phyloP scores from a whole-genome alignment of 2,888 invertebrate genomes.

The Teleiodes luculella region DNA sequence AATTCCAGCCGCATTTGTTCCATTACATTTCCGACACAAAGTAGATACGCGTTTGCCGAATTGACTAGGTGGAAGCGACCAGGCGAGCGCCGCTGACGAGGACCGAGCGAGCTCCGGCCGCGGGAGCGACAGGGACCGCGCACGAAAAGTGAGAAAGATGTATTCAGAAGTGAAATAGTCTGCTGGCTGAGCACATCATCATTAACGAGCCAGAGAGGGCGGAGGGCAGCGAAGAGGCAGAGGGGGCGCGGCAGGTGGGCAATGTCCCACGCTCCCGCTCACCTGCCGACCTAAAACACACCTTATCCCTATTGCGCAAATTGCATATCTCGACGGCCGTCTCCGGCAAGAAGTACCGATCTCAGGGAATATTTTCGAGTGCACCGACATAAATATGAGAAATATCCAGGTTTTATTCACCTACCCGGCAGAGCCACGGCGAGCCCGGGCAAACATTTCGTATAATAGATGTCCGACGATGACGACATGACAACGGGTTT shows the following conservation, averaged over 20 bases:
- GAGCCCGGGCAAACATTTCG: conserved; percentile 56
- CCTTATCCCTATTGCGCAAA: conserved; percentile 56
- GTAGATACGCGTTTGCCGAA: conserved; percentile 78
- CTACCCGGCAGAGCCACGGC: conserved; percentile 39
- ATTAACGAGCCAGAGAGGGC: conserved; percentile 84
- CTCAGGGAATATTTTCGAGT: conserved; percentile 73
- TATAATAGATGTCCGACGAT: conserved; percentile 66
- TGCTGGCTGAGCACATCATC: conserved; percentile 88
- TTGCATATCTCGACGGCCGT: conserved; percentile 54
- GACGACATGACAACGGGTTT: conserved; percentile 58
- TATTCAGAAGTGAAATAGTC: conserved; percentile 86
- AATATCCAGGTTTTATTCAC: conserved; percentile 73
- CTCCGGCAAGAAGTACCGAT: conserved; percentile 43
- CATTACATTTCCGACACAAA: conserved; percentile 79
- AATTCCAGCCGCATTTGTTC: conserved; percentile 79
- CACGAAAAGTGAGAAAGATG: conserved; percentile 80
- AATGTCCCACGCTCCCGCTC: conserved; percentile 72
- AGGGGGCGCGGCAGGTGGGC: conserved; percentile 80
- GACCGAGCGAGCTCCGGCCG: conserved; percentile 46
- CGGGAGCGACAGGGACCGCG: conserved; percentile 53
- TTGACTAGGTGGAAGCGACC: conserved; percentile 78
- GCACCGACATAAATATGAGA: conserved; percentile 77
- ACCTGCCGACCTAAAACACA: conserved; percentile 70
- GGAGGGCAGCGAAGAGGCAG: conserved; percentile 79
- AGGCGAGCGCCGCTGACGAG: conserved; percentile 61